phyloP scores from a whole-genome alignment of 2,888 invertebrate genomes.

The Marronus borbonicus region DNA sequence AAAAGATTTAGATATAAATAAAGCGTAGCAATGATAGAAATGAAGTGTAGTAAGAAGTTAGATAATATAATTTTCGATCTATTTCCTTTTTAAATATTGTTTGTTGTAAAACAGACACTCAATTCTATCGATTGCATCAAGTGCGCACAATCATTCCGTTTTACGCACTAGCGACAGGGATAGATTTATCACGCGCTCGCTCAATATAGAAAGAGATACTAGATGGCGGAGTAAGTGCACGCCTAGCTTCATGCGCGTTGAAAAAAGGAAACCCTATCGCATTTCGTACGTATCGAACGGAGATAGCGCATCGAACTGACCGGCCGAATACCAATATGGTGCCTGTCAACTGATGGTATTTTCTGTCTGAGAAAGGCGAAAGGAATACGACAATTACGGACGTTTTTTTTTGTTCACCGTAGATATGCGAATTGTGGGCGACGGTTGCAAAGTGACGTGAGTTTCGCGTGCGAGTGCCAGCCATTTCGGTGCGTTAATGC shows the following conservation, averaged over 20 bases:
- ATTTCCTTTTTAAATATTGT: not conserved
- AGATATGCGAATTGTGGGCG: conserved; percentile 32
- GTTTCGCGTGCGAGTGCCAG: conserved; percentile 9
- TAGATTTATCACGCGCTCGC: conserved; percentile 44
- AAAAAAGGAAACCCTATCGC: conserved; percentile 30
- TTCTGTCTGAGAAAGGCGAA: conserved; percentile 28
- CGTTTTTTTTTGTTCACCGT: not conserved
- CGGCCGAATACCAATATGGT: conserved; percentile 56
- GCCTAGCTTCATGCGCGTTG: conserved; percentile 52
- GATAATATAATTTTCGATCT: not conserved
- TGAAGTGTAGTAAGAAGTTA: not conserved
- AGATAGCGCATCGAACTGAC: conserved; percentile 48
- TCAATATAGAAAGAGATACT: conserved; percentile 51
- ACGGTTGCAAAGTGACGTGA: conserved; percentile 33
- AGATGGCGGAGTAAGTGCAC: conserved; percentile 32
- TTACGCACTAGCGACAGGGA: conserved; percentile 57
- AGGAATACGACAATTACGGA: not conserved
- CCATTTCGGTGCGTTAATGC: conserved; percentile 36
- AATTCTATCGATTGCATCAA: conserved; percentile 54
- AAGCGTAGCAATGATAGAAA: no score
- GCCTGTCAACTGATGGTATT: conserved; percentile 55
- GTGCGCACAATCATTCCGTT: conserved; percentile 55
- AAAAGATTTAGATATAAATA: no score
- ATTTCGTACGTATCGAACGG: conserved; percentile 37
- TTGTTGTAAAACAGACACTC: conserved; percentile 6